Conservation (phyloP, 2,797 vertebrate species). For the Rhinichthys osculus region DNA sequence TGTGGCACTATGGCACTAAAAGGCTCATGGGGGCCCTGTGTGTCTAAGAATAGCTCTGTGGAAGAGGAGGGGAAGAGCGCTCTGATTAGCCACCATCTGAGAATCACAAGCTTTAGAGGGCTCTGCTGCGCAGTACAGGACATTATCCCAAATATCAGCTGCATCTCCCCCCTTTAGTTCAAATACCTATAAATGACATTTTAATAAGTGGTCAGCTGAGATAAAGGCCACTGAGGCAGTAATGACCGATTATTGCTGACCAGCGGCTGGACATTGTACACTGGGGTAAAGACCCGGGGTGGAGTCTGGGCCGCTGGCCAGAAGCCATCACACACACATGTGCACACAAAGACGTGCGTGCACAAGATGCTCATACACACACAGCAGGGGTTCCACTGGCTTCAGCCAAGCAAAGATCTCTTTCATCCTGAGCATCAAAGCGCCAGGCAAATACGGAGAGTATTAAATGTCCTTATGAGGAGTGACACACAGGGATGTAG, state of each 20-base stretch:
- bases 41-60: constrained; percentile 62
- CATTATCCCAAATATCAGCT: constrained; percentile 48
- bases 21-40: constrained; percentile 55
- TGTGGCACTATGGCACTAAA: constrained; percentile 58
- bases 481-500: constrained; percentile 45
- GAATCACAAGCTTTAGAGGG: constrained; percentile 33
- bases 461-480: constrained; percentile 66
- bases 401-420: constrained; percentile 55
- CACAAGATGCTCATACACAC: constrained; percentile 35
- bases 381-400: constrained; percentile 50
- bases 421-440: constrained; percentile 67
- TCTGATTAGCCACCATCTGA: constrained; percentile 57
- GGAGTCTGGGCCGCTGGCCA: constrained; percentile 25
- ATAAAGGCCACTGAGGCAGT: constrained; percentile 48
- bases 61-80: constrained; percentile 57
- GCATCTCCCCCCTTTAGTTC: constrained; percentile 37
- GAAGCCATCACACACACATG: constrained; percentile 44
- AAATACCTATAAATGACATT: constrained; percentile 54
- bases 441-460: constrained; percentile 48
- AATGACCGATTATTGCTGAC: constrained; percentile 55
- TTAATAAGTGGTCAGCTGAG: constrained; percentile 57
- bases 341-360: constrained; percentile 47
- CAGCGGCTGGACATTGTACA: constrained; percentile 35
- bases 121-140: constrained; percentile 35
- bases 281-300: constrained; percentile 19